These are phyloP conservation scores for Pammene aurita DNA, from an alignment of 2,888 invertebrate species.

Conservation along the genomic window DNA sequence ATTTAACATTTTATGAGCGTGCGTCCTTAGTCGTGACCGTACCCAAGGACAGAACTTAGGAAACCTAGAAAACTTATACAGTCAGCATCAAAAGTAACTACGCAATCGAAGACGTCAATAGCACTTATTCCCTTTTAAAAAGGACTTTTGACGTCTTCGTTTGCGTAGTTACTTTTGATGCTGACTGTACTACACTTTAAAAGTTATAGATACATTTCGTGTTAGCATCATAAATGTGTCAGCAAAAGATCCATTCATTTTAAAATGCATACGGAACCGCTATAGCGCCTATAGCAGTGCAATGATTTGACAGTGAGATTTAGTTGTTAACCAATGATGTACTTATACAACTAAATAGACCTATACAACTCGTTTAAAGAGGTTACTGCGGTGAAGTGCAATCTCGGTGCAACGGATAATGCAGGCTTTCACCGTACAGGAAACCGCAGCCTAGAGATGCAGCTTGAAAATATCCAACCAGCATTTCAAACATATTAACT, in stretches of 20 bases:
- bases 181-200: too few relatives aligned
- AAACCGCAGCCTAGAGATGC: conserved; percentile 24
- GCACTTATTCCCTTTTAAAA: too few relatives aligned
- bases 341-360: background rate
- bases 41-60: conserved; percentile 11
- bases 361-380: background rate
- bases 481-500: background rate
- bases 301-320: too few relatives aligned
- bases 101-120: too few relatives aligned
- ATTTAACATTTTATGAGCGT: conserved; percentile 33
- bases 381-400: conserved; percentile 27
- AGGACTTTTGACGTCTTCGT: too few relatives aligned
- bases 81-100: too few relatives aligned
- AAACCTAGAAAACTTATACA: conserved; percentile 12
- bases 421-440: conserved; percentile 29
- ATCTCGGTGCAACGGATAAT: conserved; percentile 25
- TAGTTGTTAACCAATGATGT: background rate
- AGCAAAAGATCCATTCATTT: too few relatives aligned
- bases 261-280: too few relatives aligned
- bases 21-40: conserved; percentile 25
- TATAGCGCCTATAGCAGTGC: too few relatives aligned
- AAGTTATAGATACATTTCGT: too few relatives aligned
- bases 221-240: too few relatives aligned
- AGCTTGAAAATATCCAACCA: background rate
- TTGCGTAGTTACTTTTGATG: too few relatives aligned